A percentile compares a stretch with the other conserved stretches of the same genome.
These are phyloP conservation scores for Eulithis prunata DNA, from an alignment of 2,888 invertebrate genomes.

Conservation along the genomic window DNA sequence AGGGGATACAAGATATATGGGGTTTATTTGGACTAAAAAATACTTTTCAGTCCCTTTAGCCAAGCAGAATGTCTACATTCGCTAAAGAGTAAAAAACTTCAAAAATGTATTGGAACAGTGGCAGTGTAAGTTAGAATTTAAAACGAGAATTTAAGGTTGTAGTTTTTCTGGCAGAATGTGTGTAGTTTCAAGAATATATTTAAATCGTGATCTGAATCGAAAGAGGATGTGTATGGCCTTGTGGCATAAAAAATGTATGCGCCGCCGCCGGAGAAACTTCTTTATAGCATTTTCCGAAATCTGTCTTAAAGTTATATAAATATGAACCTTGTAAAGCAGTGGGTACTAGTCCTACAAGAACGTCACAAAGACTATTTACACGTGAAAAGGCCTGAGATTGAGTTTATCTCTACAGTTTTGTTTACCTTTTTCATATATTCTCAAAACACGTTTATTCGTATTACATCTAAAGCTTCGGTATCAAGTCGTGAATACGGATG, in stretches of 20 bases:
- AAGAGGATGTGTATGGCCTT: constrained; percentile 23
- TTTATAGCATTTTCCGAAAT: no score
- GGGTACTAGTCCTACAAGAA: background rate
- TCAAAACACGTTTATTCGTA: constrained; percentile 34
- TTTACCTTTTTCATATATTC: constrained; percentile 42
- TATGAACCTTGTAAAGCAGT: background rate
- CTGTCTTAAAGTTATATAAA: no score
- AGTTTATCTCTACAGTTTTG: constrained; percentile 45
- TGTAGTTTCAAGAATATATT: constrained; percentile 26
- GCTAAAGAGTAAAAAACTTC: no score
- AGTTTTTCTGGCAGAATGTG: background rate
- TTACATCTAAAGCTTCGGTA: constrained; percentile 38
- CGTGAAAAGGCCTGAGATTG: constrained; percentile 9
- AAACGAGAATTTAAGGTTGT: background rate
- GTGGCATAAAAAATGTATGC: background rate
- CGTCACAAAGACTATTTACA: background rate
- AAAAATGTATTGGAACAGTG: no score
- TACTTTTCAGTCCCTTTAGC: background rate
- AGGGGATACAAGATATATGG: constrained; percentile 49
- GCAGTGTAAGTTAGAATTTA: background rate
- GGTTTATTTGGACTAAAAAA: constrained; percentile 42
- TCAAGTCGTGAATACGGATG: constrained; percentile 54
- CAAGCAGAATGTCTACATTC: no score
- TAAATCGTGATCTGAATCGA: constrained; percentile 47
- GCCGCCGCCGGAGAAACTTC: no score